These are phyloP conservation scores for Pristiophorus japonicus DNA, from an alignment of 2,113 vertebrate species.

Conservation along the genomic window DNA sequence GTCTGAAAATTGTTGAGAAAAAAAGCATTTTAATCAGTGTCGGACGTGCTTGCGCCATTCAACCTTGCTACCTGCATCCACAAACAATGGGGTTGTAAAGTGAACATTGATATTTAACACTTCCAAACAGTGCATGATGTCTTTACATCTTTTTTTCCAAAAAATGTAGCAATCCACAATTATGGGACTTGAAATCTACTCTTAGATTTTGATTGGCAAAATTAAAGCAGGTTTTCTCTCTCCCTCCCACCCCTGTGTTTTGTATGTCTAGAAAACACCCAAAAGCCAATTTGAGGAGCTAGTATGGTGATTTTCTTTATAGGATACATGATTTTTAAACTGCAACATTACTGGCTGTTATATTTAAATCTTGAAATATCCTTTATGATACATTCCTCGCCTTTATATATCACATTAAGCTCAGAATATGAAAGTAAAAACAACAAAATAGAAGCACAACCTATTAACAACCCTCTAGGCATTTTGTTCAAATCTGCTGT, in stretches of 20 bases:
- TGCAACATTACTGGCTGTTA: neutral
- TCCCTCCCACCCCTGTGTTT: neutral
- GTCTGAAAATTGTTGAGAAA: neutral
- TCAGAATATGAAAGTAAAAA: neutral
- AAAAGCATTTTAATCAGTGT: neutral
- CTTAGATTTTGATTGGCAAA: neutral
- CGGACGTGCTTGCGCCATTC: neutral
- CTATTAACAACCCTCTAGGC: neutral
- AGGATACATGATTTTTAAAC: neutral
- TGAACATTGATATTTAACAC: neutral
- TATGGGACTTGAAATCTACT: neutral
- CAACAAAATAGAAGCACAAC: neutral
- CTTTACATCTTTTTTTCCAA: neutral
- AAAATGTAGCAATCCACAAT: neutral
- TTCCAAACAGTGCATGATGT: neutral
- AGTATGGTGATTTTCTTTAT: neutral
- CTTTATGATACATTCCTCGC: neutral
- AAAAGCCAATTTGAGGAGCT: neutral
- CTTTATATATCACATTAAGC: neutral
- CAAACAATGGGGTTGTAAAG: neutral
- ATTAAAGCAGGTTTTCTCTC: neutral
- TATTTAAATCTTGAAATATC: neutral
- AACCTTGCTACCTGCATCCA: neutral
- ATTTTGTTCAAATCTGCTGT: neutral
- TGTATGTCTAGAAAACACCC: neutral